Percentiles rank a stretch among this genome's conserved stretches.
Conservation (phyloP, 2,113 vertebrate species). For the Lates calcarifer region DNA sequence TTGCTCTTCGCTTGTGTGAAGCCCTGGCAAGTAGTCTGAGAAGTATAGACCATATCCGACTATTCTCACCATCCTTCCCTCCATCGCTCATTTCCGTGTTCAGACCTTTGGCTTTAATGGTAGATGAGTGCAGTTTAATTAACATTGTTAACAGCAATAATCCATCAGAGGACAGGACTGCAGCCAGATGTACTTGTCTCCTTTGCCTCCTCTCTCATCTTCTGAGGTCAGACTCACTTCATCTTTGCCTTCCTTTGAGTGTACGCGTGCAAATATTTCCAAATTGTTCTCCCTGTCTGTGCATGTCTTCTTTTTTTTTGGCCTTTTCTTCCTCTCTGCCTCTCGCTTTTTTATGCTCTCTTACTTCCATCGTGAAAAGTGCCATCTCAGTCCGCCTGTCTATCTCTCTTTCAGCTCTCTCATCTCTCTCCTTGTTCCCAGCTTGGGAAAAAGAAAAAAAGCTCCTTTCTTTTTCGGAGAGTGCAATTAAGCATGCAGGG, state of each 20-base stretch:
- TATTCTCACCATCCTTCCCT: conserved; percentile 8
- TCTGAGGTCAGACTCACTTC: conserved; percentile 27
- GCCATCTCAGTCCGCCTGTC: conserved; percentile 13
- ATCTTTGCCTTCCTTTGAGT: neutral
- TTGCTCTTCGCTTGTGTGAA: neutral
- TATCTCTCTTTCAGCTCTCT: conserved; percentile 10
- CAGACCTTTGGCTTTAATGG: conserved; percentile 67
- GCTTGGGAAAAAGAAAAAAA: conserved; percentile 21
- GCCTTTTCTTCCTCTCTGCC: neutral
- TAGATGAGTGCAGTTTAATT: conserved; percentile 76
- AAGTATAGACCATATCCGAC: conserved; percentile 64
- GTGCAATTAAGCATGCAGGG: conserved; percentile 49
- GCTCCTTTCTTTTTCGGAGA: neutral
- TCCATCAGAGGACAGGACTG: conserved; percentile 59
- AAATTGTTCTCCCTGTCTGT: neutral
- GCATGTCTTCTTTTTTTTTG: conserved; percentile 10
- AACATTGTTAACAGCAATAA: conserved; percentile 65
- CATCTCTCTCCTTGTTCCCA: conserved; percentile 33
- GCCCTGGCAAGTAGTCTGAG: conserved; percentile 45
- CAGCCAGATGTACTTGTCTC: conserved; percentile 22
- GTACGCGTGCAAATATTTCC: conserved; percentile 2
- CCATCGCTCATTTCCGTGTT: conserved; percentile 56
- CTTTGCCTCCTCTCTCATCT: conserved; percentile 1
- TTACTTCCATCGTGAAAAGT: conserved; percentile 7
- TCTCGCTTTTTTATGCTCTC: neutral